Base-by-base conservation (phyloP, 2,888 invertebrate genomes). In the Pilophorus perplexus region DNA sequence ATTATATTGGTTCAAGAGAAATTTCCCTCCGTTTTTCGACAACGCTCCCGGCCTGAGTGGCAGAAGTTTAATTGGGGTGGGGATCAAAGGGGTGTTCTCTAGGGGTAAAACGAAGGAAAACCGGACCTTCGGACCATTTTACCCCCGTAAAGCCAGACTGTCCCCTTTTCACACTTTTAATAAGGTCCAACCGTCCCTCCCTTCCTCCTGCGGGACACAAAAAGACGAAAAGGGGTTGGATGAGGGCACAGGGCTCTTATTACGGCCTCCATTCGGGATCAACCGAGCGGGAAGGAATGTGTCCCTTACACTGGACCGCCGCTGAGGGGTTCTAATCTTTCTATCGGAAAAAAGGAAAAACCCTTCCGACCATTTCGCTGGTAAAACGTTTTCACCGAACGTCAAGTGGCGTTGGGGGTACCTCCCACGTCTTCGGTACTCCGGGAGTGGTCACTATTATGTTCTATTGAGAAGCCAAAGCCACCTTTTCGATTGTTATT, bases 281-380 rank as follows among this genome's bases (percentile, higher is more conserved):
- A 59, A 59, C 59, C 25, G 59, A 59, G 59, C 59, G 44, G 44
- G 23, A 27, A 40, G 44, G 59, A 59, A 59, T 59, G 42, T 40
- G 33, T 37, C 55, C 37, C 52, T 52, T 52, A 27, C 28, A 22
- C 25, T 55, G 16, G 33, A 16, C 18, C 16, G 38, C 37, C 44
- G 42, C 59, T 27, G 25, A 33, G 44, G 33, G 23, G 42, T 42
- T 42, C 59, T 59, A 42, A 59, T 59, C 59, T 59, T 42, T 40
- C 42, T 40, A 59, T 40, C 59, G 59, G 59, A n/a, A n/a, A n/a
- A 42, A 42, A 44, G 33, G 59, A 44, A 59, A 59, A 42, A 25
- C 40, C 40, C 37, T 37, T 37, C 59, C n/a, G n/a, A n/a, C n/a
- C n/a, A n/a, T 42, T 59, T 59, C 25, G 42, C 22, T 28, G 55